Evolutionary conservation across 2,113 vertebrate species (phyloP).

Genomic region (Agelaius phoeniceus): DNA sequence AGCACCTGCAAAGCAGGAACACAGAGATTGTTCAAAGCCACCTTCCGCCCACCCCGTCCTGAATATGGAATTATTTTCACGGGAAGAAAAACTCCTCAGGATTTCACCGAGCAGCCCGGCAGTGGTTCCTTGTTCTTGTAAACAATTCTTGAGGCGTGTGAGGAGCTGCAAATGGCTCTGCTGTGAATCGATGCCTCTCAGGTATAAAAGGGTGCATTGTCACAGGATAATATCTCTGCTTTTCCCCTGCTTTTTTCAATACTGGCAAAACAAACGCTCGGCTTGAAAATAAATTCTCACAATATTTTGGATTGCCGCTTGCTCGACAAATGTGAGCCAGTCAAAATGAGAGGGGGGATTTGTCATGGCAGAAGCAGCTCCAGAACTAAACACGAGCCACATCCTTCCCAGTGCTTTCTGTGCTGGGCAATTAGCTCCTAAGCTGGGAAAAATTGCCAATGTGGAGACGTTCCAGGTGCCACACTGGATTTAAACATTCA

Average conservation of each 20-base stretch:
- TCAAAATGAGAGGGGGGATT: slow-evolving; percentile 30
- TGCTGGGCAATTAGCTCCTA: neutral
- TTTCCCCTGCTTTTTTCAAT: neutral
- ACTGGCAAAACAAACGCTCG: slow-evolving; percentile 29
- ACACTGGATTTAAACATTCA: neutral
- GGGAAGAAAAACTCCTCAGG: neutral
- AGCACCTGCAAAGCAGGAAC: neutral
- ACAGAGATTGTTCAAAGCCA: neutral
- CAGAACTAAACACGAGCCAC: neutral
- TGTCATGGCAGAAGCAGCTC: neutral
- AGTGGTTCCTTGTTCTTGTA: neutral
- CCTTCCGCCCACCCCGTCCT: neutral
- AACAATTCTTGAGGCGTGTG: neutral
- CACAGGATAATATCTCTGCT: slow-evolving; percentile 10
- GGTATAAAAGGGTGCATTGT: neutral
- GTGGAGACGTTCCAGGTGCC: neutral
- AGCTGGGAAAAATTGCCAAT: neutral
- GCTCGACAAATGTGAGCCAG: neutral
- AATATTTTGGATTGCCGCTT: slow-evolving; percentile 23
- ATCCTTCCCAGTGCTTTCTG: neutral
- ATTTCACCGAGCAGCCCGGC: neutral
- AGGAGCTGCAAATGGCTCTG: slow-evolving; percentile 16
- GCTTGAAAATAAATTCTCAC: neutral
- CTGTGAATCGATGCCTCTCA: slow-evolving; percentile 29
- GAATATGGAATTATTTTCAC: neutral